phyloP scores from a whole-genome alignment of 2,113 vertebrate species.

The Gila orcuttii region DNA sequence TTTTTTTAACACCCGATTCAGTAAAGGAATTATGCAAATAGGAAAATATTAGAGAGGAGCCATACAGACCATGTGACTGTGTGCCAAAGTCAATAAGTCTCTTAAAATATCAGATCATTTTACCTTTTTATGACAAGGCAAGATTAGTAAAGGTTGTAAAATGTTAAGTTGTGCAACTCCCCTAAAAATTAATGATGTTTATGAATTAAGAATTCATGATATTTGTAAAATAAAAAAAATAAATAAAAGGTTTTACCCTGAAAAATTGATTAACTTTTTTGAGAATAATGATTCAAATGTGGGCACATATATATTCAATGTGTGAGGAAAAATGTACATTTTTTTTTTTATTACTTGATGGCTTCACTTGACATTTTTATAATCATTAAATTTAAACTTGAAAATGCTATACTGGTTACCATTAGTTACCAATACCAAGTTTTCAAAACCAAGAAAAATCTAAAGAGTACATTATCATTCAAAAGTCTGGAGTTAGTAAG shows the following conservation, averaged over 20 bases:
- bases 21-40: no score
- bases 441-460: background rate
- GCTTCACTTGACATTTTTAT: background rate
- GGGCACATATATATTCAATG: background rate
- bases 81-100: background rate
- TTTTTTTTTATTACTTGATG: background rate
- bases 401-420: background rate
- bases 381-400: background rate
- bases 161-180: background rate
- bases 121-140: background rate
- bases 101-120: background rate
- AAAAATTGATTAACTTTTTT: background rate
- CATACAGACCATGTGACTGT: background rate
- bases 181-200: background rate
- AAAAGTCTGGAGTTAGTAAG: background rate
- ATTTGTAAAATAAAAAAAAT: background rate
- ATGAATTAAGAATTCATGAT: background rate
- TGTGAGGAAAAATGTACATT: background rate
- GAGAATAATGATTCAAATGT: background rate
- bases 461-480: background rate
- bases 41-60: background rate
- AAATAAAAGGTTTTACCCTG: background rate
- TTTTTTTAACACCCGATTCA: background rate
- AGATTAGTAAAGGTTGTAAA: background rate
- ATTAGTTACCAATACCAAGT: no score